These are phyloP conservation scores for Calliopsis andreniformis DNA, from an alignment of 1,140 invertebrate genomes.

Conservation along the genomic window DNA sequence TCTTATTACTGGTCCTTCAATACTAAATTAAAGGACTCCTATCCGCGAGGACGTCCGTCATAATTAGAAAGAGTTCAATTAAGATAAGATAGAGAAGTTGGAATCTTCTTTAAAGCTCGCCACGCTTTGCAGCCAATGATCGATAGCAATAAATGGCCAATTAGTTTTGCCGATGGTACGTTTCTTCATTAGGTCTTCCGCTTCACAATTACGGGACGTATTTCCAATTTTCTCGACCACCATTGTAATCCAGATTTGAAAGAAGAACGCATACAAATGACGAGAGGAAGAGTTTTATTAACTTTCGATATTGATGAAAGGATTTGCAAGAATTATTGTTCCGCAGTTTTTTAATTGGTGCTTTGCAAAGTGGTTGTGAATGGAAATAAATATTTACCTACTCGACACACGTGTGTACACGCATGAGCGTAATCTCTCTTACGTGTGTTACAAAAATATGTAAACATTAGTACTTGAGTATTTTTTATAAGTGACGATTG, in stretches of 20 bases:
- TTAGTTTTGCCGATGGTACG: neutral
- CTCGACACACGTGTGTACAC: neutral
- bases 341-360: neutral
- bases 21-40: neutral
- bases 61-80: neutral
- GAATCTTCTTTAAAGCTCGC: neutral
- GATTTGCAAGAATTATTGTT: neutral
- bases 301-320: neutral
- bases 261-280: neutral
- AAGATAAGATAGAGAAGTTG: neutral
- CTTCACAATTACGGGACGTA: neutral
- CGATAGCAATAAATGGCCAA: constrained; percentile 13
- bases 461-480: neutral
- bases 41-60: rapidly evolving
- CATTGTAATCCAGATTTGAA: neutral
- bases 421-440: neutral
- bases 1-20: too few relatives aligned
- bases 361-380: neutral
- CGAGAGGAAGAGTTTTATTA: neutral
- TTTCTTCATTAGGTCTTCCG: neutral
- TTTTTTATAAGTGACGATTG: too few relatives aligned
- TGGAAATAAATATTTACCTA: constrained; percentile 7
- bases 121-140: neutral
- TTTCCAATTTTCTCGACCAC: neutral
- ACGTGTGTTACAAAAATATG: neutral